Base-by-base conservation (phyloP, 2,113 vertebrate genomes). In the Xiphorhynchus elegans region DNA sequence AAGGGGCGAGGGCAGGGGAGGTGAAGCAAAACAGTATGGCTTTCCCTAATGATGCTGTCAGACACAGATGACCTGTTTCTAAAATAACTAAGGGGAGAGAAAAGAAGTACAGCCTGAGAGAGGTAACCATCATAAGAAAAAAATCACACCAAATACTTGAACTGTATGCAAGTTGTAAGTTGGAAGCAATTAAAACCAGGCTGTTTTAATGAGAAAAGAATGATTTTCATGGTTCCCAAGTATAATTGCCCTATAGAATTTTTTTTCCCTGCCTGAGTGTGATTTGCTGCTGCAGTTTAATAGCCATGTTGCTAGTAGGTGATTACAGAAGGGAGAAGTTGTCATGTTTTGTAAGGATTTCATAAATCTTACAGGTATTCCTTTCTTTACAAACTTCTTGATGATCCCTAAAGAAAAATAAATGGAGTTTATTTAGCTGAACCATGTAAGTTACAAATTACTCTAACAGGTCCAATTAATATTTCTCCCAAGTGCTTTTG, bases 401-500 rank as follows among this genome's bases (percentile, higher is more conserved):
- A 62, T 89, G 25, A 53, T 94, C 95, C 68, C 93, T 90, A 33
- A 96, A 92, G 90, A 93, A 73, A 95, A 87, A 74, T 90, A 94
- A 94, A 94, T 73, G 33, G 60, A 87, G 47, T 86, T 93, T 69
- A 56, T 52, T 52, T 52, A 52, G 91, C 80, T 87, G 87, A 89
- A 85, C 59, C 50, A 10, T 91, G 2, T 68, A 87, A 89, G 58
- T 90, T 94, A 89, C 58, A 92, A 92, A 96, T 94, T 28, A 85
- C 78, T 87, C 91, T 87, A 87, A 86, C 68, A 77, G 53, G 40
- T 80, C 58, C 76, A 87, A 95, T 96, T 96, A 93, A 90, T 92
- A 87, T 91, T 97, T 95, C 60, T 95, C 81, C 95, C 81, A 70
- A 70, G 81, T 79, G 86, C 72, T 84, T 96, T 90, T 84, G 86